Evolutionary conservation across 1,140 invertebrate genomes (phyloP).

Genomic region (Luehdorfia chinensis): DNA sequence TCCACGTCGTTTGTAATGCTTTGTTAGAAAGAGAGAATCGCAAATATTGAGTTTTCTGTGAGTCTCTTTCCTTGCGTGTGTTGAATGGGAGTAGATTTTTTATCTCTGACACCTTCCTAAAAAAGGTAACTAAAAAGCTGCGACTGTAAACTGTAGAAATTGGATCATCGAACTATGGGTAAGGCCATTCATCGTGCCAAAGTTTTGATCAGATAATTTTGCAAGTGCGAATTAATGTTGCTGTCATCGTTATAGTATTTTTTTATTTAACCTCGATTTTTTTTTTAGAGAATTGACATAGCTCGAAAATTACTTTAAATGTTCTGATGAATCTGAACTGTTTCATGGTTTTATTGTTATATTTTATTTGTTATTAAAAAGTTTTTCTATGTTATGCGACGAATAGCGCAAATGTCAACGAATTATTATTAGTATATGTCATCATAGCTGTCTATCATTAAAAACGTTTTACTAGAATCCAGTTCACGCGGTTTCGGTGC

Average conservation of each 20-base stretch:
- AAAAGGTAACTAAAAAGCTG: conserved; percentile 55
- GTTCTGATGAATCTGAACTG: too few species aligned
- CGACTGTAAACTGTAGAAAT: conserved; percentile 56
- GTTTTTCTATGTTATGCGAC: too few species aligned
- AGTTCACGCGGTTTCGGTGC: conserved; percentile 10
- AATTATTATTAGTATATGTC: too few species aligned
- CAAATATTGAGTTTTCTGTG: conserved; percentile 22
- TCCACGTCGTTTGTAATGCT: conserved; percentile 23
- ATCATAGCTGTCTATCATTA: too few species aligned
- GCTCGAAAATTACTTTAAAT: too few species aligned
- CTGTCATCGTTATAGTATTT: too few species aligned
- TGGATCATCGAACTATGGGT: conserved; percentile 68
- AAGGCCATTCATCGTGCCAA: conserved; percentile 57
- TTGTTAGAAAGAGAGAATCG: conserved; percentile 36
- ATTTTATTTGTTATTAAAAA: too few species aligned
- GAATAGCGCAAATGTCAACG: too few species aligned
- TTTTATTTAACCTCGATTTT: too few species aligned
- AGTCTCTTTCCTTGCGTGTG: conserved; percentile 30
- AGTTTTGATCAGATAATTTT: conserved; percentile 37
- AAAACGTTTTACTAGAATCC: conserved; percentile 3
- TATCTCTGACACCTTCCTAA: conserved; percentile 41
- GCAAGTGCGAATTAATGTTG: conserved; percentile 20
- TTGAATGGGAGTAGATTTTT: conserved; percentile 55
- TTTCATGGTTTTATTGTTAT: too few species aligned
- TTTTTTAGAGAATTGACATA: too few species aligned